Base-by-base conservation (phyloP, 2,113 vertebrate genomes). In the Ammospiza nelsoni region DNA sequence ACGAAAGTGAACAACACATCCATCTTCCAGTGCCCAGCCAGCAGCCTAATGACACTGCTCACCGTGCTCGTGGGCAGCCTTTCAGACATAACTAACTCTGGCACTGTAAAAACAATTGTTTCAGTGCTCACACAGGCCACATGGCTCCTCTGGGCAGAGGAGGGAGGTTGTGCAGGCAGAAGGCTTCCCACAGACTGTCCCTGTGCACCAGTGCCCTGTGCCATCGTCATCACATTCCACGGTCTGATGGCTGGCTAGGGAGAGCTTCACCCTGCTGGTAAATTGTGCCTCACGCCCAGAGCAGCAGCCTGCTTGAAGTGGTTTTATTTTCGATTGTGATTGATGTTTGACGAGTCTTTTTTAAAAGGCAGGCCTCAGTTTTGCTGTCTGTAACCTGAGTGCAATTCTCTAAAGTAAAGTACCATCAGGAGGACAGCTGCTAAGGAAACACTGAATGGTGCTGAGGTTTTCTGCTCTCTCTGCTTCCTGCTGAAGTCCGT, bases 11-110 rank as follows among this genome's bases (percentile, higher is more conserved):
- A 90, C 87, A 94, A 80, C 92, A 93, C 96, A 96, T 97, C 95
- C 95, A 96, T 97, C 96, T 97, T 97, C 93, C 72, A 67, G 72
- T 77, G 94, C 87, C 81, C 85, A 93, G 85, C 82, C 90, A 77
- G 90, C 95, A 94, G 93, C 88, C 65, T 94, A 96, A 95, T 84
- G 92, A 93, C 91, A 88, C 66, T 74, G 71, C 67, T 91, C 1
- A 6, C 82, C 4, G 23, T 49, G 95, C 72, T 85, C 2, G 1
- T 18, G 10, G 72, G 87, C 87, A 94, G 79, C 79, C 66, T 93
- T 92, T 90, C 93, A 96, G 90, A 86, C 27, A 48, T 72, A 95
- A 90, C 93, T 67, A 67, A 77, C 84, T 88, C 48, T 84, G 90
- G 65, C 87, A 71, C 79, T 63, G 39, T 62, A 95, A 80, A 95